phyloP scores from a whole-genome alignment of 2,888 invertebrate species.

The Bombyx huttoni region DNA sequence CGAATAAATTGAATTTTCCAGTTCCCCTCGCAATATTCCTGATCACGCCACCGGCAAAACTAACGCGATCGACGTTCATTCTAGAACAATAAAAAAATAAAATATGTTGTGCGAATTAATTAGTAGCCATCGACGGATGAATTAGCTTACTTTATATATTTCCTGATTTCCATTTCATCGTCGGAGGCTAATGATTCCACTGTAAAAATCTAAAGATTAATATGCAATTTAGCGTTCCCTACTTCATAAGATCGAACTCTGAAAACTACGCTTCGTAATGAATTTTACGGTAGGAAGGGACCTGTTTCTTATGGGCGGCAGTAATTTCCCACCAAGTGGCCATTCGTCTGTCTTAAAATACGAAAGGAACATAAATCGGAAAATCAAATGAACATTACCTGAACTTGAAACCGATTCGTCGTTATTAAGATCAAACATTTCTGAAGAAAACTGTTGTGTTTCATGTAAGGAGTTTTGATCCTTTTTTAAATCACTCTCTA shows the following conservation, averaged over 20 bases:
- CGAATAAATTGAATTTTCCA: slow-evolving; percentile 24
- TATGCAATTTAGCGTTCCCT: background rate
- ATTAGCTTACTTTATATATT: slow-evolving; percentile 32
- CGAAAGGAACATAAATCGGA: background rate
- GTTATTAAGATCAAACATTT: slow-evolving; percentile 14
- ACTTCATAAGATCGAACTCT: too few species aligned
- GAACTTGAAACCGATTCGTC: slow-evolving; percentile 12
- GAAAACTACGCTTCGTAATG: too few species aligned
- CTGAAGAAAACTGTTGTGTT: slow-evolving; percentile 16
- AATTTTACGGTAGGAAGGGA: too few species aligned
- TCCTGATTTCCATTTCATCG: slow-evolving; percentile 35
- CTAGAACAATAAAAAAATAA: slow-evolving; percentile 19
- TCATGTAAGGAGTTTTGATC: slow-evolving; percentile 4
- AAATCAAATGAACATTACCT: background rate
- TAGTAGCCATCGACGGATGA: too few species aligned
- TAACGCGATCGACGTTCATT: slow-evolving; percentile 31
- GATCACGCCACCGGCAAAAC: slow-evolving; percentile 43
- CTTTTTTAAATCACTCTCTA: slow-evolving; percentile 33
- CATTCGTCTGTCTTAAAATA: background rate
- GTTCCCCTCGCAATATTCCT: slow-evolving; percentile 28
- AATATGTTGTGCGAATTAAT: too few species aligned
- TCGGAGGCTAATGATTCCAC: slow-evolving; percentile 32
- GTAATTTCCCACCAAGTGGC: too few species aligned
- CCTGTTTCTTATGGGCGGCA: too few species aligned
- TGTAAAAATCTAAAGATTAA: slow-evolving; percentile 16